A percentile compares a stretch with the other conserved stretches of the same genome.
These are phyloP conservation scores for Apamea epomidion DNA, from an alignment of 2,888 invertebrate genomes.

Conservation along the genomic window DNA sequence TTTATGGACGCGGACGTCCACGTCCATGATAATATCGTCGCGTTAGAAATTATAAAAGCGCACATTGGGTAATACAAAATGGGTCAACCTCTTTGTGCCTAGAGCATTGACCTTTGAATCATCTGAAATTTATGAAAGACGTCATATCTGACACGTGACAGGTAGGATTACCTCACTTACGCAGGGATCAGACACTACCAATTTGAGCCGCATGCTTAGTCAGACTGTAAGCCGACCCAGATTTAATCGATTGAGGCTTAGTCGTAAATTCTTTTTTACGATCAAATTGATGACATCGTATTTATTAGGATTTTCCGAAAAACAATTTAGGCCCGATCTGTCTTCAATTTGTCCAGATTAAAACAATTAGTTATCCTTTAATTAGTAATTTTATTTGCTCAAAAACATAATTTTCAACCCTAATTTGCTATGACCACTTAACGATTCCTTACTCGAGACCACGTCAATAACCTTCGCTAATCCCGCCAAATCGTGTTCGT, in stretches of 20 bases:
- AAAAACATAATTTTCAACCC: neutral
- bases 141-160: constrained; percentile 18
- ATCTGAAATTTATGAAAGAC: constrained; percentile 20
- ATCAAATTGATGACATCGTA: constrained; percentile 16
- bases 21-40: neutral
- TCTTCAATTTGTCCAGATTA: constrained; percentile 20
- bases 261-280: constrained; percentile 9
- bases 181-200: constrained; percentile 12
- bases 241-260: neutral
- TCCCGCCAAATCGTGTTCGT: neutral
- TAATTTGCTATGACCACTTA: neutral
- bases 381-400: neutral
- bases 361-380: neutral
- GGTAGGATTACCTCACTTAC: constrained; percentile 29
- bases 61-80: constrained; percentile 2
- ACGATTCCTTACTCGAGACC: neutral
- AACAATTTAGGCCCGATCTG: neutral
- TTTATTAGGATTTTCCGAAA: constrained; percentile 1
- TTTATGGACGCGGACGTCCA: neutral
- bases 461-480: neutral
- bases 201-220: constrained; percentile 5
- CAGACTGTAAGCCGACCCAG: constrained; percentile 6
- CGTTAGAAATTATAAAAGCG: neutral
- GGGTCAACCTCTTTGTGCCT: neutral
- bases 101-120: neutral